phyloP scores from a whole-genome alignment of 2,113 vertebrate species.

The Rhynchomys soricoides region DNA sequence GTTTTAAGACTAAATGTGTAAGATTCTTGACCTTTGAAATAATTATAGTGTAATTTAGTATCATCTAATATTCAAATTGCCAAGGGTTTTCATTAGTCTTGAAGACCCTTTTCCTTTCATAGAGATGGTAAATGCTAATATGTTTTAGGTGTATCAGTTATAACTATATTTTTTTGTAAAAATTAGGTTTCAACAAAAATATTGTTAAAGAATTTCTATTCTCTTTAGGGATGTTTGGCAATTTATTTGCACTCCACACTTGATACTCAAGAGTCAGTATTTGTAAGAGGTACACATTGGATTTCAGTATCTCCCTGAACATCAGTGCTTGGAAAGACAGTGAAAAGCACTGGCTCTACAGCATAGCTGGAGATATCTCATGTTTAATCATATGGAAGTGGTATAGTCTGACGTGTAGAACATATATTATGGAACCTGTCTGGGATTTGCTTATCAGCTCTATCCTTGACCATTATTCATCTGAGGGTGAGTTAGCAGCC shows the following conservation, averaged over 20 bases:
- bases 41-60: slow-evolving; percentile 73
- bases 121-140: slow-evolving; percentile 39
- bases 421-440: not conserved
- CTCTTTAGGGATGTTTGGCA: not conserved
- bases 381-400: not conserved
- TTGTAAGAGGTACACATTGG: not conserved
- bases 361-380: not conserved
- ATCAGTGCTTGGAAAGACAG: not conserved
- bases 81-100: slow-evolving; percentile 65
- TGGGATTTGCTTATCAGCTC: not conserved
- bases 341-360: not conserved
- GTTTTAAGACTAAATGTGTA: slow-evolving; percentile 71
- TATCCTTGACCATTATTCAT: not conserved
- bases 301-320: not conserved
- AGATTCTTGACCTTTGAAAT: slow-evolving; percentile 79
- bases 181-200: slow-evolving; percentile 50
- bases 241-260: not conserved
- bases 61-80: slow-evolving; percentile 72
- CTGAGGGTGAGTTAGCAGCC: not conserved
- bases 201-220: slow-evolving; percentile 33
- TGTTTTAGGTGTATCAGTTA: slow-evolving; percentile 38
- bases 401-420: not conserved
- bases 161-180: slow-evolving; percentile 28
- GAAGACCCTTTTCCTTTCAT: slow-evolving; percentile 27
- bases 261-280: not conserved